phyloP scores from a whole-genome alignment of 64 coral and sea anemone species.

The Montipora sp. region DNA sequence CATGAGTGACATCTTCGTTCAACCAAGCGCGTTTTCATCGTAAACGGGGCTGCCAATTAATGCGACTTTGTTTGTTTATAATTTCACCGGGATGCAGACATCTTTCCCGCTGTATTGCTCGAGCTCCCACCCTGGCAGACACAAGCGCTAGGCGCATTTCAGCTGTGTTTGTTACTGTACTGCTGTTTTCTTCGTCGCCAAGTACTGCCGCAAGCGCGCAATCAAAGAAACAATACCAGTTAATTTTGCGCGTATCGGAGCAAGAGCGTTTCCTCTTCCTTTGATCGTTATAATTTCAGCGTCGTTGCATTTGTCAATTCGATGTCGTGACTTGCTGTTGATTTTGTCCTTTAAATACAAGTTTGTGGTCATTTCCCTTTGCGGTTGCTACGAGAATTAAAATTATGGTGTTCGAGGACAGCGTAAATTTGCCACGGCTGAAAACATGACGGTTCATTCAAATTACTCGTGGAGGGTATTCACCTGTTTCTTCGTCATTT shows the following conservation, averaged over 20 bases:
- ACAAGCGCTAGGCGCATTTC: conserved; percentile 11
- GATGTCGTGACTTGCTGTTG: neutral
- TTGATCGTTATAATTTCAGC: neutral
- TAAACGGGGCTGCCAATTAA: neutral
- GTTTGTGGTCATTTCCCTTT: conserved; percentile 40
- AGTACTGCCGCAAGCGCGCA: conserved; percentile 6
- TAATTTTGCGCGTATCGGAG: neutral
- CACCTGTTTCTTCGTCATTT: conserved; percentile 8
- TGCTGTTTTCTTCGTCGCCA: conserved; percentile 2
- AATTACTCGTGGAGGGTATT: neutral
- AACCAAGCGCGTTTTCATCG: conserved; percentile 16
- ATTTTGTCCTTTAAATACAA: neutral
- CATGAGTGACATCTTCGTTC: conserved; percentile 62
- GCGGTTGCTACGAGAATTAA: neutral
- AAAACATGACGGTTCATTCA: conserved; percentile 38
- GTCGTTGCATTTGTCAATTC: neutral
- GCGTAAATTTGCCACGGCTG: conserved; percentile 9
- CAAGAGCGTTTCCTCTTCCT: neutral
- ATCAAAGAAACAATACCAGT: conserved; percentile 2
- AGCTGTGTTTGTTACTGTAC: neutral
- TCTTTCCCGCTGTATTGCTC: conserved; percentile 33
- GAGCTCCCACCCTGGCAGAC: neutral
- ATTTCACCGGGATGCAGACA: conserved; percentile 28
- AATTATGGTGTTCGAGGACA: neutral
- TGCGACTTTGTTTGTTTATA: conserved; percentile 52